Evolutionary conservation across 2,113 vertebrate species (phyloP).

Genomic region (Syngnathus typhle): DNA sequence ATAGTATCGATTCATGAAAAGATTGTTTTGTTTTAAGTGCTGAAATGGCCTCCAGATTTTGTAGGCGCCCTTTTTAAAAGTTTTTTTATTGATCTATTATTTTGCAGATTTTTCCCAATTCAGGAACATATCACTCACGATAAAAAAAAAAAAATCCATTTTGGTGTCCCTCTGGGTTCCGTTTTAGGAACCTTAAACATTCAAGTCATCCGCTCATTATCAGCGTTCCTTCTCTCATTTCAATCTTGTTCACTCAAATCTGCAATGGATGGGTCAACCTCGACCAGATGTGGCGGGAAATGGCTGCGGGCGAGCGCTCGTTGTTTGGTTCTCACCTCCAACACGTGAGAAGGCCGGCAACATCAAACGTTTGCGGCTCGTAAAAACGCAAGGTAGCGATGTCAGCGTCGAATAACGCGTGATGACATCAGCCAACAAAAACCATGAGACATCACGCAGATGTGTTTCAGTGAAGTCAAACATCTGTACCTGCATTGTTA

Average conservation of each 20-base stretch:
- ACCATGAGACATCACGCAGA: conserved; percentile 2
- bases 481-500: background rate
- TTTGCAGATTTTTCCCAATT: too few species aligned
- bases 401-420: conserved; percentile 40
- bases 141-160: background rate
- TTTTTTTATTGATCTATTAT: too few species aligned
- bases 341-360: conserved; percentile 27
- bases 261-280: conserved; percentile 41
- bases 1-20: too few species aligned
- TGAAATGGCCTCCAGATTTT: background rate
- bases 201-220: background rate
- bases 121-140: too few species aligned
- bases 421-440: conserved; percentile 43
- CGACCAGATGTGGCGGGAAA: conserved; percentile 58
- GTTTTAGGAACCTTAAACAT: background rate
- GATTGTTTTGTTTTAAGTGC: background rate
- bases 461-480: background rate
- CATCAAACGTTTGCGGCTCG: conserved; percentile 53
- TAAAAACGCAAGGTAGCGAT: conserved; percentile 52
- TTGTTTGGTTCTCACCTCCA: conserved; percentile 56
- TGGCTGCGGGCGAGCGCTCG: conserved; percentile 37
- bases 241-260: too few species aligned
- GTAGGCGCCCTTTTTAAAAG: too few species aligned
- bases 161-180: background rate
- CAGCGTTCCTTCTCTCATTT: conserved; percentile 10